These are phyloP conservation scores for Colletes gigas DNA, from an alignment of 1,140 invertebrate species.

Conservation along the genomic window DNA sequence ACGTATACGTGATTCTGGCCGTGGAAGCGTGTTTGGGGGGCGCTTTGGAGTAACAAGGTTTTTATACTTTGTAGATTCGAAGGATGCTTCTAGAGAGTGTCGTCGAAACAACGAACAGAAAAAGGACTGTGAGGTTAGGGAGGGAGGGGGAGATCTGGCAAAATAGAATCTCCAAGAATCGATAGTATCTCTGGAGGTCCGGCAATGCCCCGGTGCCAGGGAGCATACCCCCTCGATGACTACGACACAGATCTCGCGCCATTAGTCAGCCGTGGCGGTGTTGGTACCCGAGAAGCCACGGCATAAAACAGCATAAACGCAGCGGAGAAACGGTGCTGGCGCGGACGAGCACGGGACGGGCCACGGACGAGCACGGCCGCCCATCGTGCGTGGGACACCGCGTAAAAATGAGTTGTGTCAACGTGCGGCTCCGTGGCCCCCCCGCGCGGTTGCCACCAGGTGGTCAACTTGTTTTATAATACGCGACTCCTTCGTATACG, in stretches of 20 bases:
- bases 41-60: too few species aligned
- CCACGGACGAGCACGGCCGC: slow-evolving; percentile 71
- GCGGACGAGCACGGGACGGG: slow-evolving; percentile 10
- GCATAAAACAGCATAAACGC: slow-evolving; percentile 55
- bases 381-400: slow-evolving; percentile 76
- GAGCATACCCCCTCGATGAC: slow-evolving; percentile 44
- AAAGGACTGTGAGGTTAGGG: neutral
- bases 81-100: neutral
- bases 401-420: slow-evolving; percentile 80
- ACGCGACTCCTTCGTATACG: neutral
- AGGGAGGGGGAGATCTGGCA: slow-evolving; percentile 39
- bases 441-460: slow-evolving; percentile 72
- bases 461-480: slow-evolving; percentile 72
- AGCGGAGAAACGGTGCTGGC: slow-evolving; percentile 49
- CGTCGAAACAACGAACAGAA: neutral
- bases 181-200: slow-evolving; percentile 53
- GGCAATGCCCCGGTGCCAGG: neutral
- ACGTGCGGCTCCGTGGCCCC: slow-evolving; percentile 71
- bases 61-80: neutral
- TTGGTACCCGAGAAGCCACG: slow-evolving; percentile 33
- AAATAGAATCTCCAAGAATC: slow-evolving; percentile 55
- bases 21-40: too few species aligned
- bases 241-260: slow-evolving; percentile 72
- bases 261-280: slow-evolving; percentile 70
- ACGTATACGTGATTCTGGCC: too few species aligned